Conservation (phyloP, 2,888 invertebrate genomes). For the Carcina quercana region DNA sequence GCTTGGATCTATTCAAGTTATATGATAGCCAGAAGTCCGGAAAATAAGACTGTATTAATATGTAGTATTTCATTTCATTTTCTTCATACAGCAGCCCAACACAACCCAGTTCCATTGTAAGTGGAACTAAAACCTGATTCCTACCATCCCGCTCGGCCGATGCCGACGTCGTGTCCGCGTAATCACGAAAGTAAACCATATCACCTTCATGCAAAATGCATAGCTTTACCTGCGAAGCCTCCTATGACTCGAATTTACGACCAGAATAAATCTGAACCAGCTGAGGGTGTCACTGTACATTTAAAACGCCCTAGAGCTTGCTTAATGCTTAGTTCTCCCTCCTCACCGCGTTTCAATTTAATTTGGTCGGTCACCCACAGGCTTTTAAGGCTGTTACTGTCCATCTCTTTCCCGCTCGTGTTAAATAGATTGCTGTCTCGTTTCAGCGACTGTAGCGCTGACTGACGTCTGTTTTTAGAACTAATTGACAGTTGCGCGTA, state of each 20-base stretch:
- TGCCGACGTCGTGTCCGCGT: too few relatives aligned
- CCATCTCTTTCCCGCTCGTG: constrained; percentile 22
- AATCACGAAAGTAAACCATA: constrained; percentile 28
- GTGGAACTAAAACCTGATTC: constrained; percentile 14
- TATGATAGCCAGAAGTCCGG: too few relatives aligned
- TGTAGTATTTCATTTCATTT: too few relatives aligned
- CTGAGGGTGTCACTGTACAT: too few relatives aligned
- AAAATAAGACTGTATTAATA: too few relatives aligned
- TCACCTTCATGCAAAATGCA: constrained; percentile 29
- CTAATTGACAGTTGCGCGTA: constrained; percentile 57
- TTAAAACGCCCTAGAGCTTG: too few relatives aligned
- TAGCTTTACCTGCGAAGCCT: constrained; percentile 17
- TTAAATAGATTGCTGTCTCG: constrained; percentile 22
- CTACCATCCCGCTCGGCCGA: constrained; percentile 28
- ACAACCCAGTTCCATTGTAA: background rate
- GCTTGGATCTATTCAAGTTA: too few relatives aligned
- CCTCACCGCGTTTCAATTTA: too few relatives aligned
- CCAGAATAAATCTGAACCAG: too few relatives aligned
- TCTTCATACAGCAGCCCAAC: too few relatives aligned
- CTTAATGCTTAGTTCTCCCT: too few relatives aligned
- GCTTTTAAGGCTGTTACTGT: constrained; percentile 41
- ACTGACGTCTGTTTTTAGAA: constrained; percentile 45
- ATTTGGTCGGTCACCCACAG: constrained; percentile 24
- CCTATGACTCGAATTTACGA: too few relatives aligned
- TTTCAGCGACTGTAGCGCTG: constrained; percentile 36